Base-by-base conservation (phyloP, 1,140 invertebrate genomes). In the Antheraea pernyi region DNA sequence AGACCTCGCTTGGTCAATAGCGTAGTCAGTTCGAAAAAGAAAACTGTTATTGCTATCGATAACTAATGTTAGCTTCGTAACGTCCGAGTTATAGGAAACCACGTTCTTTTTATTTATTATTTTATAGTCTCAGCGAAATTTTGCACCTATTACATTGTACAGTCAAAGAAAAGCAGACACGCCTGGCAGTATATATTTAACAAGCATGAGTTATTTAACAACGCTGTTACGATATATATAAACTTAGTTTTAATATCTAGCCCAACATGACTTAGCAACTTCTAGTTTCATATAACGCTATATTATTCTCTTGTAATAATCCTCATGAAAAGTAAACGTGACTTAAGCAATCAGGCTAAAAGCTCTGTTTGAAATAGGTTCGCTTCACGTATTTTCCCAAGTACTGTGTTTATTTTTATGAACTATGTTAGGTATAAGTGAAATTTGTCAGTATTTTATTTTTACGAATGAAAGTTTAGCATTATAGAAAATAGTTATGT, bases 271-370 rank as follows among this genome's bases (percentile, higher is more conserved):
- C 46, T 53, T 53, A 53, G 46, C 46, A 16, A 53, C 16, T 53
- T 53, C 0, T 53, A 53, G 16, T 7, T 6, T 1, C 46, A 53
- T 53, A 53, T 16, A 42, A 42, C 13, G 46, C 5, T 53, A 53
- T n/a, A 53, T 53, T 53, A 53, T 53, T 53, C 46, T 16, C 46
- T 16, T 16, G 46, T 13, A 53, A 53, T 53, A 53, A 53, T 53
- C 13, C 13, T 53, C 46, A 53, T 53, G 46, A 53, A 16, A 13
- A 53, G 46, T 53, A 53, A 53, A 53, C 46, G 46, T 53, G 46
- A 53, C 46, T 53, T 53, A 42, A 53, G 46, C 46, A 53, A 53
- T 53, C 46, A 53, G 46, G 46, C 11, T 53, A 53, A 53, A 53
- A 53, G 46, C 46, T 53, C 46, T 53, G 46, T 53, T 53, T 53